Conservation (phyloP, 2,797 vertebrate genomes). For the Cheracebus regulus region DNA sequence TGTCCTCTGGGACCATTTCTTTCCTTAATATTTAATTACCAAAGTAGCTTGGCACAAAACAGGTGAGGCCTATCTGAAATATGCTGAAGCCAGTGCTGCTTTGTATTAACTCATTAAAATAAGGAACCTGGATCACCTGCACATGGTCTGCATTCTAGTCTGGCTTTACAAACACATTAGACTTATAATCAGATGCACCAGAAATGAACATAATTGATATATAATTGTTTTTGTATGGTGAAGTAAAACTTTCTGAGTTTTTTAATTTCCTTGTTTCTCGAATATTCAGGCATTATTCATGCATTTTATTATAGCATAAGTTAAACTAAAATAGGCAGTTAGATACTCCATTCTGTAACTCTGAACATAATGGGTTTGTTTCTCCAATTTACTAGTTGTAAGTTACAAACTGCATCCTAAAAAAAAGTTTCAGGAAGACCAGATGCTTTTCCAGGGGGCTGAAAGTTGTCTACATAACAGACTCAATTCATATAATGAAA, state of each 20-base stretch:
- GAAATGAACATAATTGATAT: slow-evolving; percentile 35
- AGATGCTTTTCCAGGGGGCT: slow-evolving; percentile 36
- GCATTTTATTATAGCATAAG: slow-evolving; percentile 39
- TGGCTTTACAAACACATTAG: slow-evolving; percentile 54
- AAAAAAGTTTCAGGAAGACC: slow-evolving; percentile 1
- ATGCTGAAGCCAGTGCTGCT: slow-evolving; percentile 23
- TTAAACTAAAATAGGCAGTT: slow-evolving; percentile 32
- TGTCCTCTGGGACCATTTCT: slow-evolving; percentile 58
- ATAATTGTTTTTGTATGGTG: slow-evolving; percentile 51
- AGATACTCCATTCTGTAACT: slow-evolving; percentile 6
- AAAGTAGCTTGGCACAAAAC: slow-evolving; percentile 39
- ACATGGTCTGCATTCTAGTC: slow-evolving; percentile 12
- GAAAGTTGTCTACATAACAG: slow-evolving; percentile 44
- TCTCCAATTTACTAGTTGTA: slow-evolving; percentile 28
- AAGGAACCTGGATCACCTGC: slow-evolving; percentile 60
- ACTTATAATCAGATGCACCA: slow-evolving; percentile 12
- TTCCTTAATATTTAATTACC: slow-evolving; percentile 46
- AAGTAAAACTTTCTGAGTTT: slow-evolving; percentile 24
- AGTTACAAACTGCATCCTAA: slow-evolving; percentile 32
- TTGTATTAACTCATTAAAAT: background rate
- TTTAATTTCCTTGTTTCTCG: slow-evolving; percentile 47
- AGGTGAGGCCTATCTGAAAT: slow-evolving; percentile 59
- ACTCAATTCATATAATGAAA: slow-evolving; percentile 5
- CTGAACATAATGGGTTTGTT: slow-evolving; percentile 21
- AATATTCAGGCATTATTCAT: background rate